A percentile compares a stretch with the other conserved stretches of the same genome.
phyloP scores from a whole-genome alignment of 2,888 invertebrate genomes.

The Reticulitermes lucifugus region DNA sequence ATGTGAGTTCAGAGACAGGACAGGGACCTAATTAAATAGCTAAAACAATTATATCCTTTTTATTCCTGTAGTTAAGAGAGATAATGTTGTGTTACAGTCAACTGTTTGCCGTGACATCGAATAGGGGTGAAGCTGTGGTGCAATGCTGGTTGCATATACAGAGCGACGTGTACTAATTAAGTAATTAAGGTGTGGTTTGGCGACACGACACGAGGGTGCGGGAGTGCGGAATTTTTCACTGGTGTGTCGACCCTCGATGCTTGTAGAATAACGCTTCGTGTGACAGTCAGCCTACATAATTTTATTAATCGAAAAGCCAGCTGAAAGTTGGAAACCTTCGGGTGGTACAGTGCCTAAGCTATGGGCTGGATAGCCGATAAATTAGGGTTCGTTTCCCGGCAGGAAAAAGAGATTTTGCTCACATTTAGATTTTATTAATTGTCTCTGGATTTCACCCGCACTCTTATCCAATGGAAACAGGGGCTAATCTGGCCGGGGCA shows the following conservation, averaged over 20 bases:
- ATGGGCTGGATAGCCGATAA: no score
- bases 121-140: not conserved
- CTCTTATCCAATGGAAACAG: no score
- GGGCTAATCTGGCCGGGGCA: no score
- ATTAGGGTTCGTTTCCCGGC: no score
- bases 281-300: not conserved
- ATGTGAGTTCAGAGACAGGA: no score
- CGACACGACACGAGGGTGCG: not conserved
- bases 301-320: not conserved
- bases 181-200: conserved; percentile 18
- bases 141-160: conserved; percentile 6
- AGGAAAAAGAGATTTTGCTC: no score
- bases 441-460: no score
- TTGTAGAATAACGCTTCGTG: not conserved
- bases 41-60: not conserved
- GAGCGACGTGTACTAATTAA: conserved; percentile 7
- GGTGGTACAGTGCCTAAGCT: no score
- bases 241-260: not conserved
- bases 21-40: not conserved
- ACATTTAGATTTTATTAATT: no score
- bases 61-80: not conserved
- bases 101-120: not conserved
- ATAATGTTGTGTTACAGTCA: not conserved
- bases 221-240: conserved; percentile 4
- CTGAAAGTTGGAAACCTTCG: no score